Percentiles rank a stretch among this genome's conserved stretches.
phyloP scores from a whole-genome alignment of 2,888 invertebrate species.

The Esperia sulphurella region DNA sequence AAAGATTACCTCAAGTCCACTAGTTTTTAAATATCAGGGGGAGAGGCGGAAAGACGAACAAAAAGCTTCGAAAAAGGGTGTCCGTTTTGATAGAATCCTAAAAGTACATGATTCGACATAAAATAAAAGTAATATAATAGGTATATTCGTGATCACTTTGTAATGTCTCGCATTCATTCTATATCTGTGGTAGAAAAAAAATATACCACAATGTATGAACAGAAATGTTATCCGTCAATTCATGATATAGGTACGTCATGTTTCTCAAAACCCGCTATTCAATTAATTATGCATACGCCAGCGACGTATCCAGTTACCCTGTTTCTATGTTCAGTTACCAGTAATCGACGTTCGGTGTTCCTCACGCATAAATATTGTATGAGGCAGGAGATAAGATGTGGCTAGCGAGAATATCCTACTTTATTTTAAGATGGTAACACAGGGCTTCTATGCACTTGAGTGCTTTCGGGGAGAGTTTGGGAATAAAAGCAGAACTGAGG shows the following conservation, averaged over 20 bases:
- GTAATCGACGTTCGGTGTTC: conserved; percentile 68
- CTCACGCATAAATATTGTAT: conserved; percentile 65
- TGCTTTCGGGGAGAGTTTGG: conserved; percentile 11
- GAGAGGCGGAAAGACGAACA: no score
- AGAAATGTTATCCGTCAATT: no score
- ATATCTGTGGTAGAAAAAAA: not conserved
- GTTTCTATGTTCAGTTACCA: conserved; percentile 13
- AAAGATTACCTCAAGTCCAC: no score
- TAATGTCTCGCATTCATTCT: not conserved
- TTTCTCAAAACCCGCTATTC: not conserved
- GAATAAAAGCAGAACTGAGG: not conserved
- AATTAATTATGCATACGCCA: conserved; percentile 3
- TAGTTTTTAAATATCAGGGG: no score
- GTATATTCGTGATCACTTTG: no score
- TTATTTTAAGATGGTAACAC: conserved; percentile 34
- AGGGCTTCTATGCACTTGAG: conserved; percentile 17
- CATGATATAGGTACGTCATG: not conserved
- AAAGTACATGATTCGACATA: no score
- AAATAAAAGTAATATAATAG: no score
- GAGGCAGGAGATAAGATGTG: conserved; percentile 52
- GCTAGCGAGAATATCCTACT: conserved; percentile 44
- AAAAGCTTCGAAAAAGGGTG: no score
- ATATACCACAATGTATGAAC: no score
- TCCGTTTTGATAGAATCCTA: no score
- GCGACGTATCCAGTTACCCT: not conserved